A percentile compares a stretch with the other conserved stretches of the same genome.
Conservation (phyloP, 2,797 vertebrate species). For the Fratercula arctica region DNA sequence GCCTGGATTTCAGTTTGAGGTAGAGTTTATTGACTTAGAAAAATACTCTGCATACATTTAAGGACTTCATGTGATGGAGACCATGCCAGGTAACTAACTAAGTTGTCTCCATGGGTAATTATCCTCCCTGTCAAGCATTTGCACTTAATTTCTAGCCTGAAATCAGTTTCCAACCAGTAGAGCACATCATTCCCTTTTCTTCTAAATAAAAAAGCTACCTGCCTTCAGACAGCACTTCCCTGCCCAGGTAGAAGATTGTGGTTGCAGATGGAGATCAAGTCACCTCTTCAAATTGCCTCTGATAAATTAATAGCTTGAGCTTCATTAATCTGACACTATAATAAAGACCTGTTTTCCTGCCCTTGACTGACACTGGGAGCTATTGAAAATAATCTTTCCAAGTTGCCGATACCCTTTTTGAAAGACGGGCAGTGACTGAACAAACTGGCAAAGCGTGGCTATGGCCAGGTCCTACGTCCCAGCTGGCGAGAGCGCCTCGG, state of each 20-base stretch:
- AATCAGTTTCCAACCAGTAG: slow-evolving; percentile 42
- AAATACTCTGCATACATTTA: slow-evolving; percentile 40
- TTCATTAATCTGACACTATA: slow-evolving; percentile 53
- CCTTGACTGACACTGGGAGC: slow-evolving; percentile 40
- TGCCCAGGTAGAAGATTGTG: neutral
- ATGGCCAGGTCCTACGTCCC: neutral
- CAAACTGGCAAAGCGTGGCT: neutral
- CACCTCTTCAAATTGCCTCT: slow-evolving; percentile 43
- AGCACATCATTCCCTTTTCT: slow-evolving; percentile 31
- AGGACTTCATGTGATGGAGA: slow-evolving; percentile 32
- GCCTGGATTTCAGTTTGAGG: slow-evolving; percentile 51
- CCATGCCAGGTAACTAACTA: slow-evolving; percentile 21
- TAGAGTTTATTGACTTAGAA: slow-evolving; percentile 56
- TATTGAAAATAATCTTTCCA: slow-evolving; percentile 21
- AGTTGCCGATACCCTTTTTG: neutral
- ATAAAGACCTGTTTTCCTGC: slow-evolving; percentile 40
- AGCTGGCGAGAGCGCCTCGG: neutral
- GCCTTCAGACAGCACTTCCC: slow-evolving; percentile 4
- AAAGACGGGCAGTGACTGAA: neutral
- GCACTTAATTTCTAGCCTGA: slow-evolving; percentile 39
- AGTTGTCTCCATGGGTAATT: slow-evolving; percentile 9
- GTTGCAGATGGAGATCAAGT: neutral
- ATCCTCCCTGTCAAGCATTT: slow-evolving; percentile 17
- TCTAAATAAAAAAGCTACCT: slow-evolving; percentile 10
- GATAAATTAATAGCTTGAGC: slow-evolving; percentile 58